Evolutionary conservation across 2,797 vertebrate species (phyloP).

Genomic region (Notolabrus celidotus): DNA sequence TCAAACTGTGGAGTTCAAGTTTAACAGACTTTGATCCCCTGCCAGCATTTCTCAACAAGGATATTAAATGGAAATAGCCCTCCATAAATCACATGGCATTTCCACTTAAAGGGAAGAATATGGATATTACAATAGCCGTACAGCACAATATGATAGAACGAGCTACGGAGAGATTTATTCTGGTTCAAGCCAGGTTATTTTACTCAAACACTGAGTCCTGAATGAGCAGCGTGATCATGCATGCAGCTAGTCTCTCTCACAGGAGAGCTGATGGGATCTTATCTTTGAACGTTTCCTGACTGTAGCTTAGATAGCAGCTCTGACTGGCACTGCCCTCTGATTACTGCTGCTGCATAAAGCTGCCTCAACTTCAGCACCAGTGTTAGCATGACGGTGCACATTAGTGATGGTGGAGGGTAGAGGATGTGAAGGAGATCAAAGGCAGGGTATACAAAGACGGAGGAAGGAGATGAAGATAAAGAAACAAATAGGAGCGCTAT

Average conservation of each 20-base stretch:
- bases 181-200: conserved; percentile 17
- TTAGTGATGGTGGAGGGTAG: conserved; percentile 16
- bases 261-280: conserved; percentile 67
- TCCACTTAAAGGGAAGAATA: background rate
- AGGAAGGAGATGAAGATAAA: conserved; percentile 27
- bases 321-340: conserved; percentile 53
- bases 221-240: conserved; percentile 47
- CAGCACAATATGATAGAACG: background rate
- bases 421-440: conserved; percentile 23
- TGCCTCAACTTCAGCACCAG: conserved; percentile 17
- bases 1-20: conserved; percentile 27
- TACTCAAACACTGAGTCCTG: conserved; percentile 23
- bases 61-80: conserved; percentile 27
- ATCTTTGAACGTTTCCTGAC: conserved; percentile 67
- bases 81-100: background rate
- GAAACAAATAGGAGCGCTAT: conserved; percentile 18
- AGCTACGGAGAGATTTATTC: background rate
- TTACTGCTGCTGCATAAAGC: conserved; percentile 51
- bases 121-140: conserved; percentile 4
- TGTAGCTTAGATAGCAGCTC: conserved; percentile 58
- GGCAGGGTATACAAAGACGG: conserved; percentile 1
- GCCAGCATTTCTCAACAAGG: conserved; percentile 20
- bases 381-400: conserved; percentile 34
- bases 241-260: conserved; percentile 29
- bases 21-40: conserved; percentile 18